Evolutionary conservation across 2,888 invertebrate species (phyloP).

Genomic region (Alviniconcha strummeri): DNA sequence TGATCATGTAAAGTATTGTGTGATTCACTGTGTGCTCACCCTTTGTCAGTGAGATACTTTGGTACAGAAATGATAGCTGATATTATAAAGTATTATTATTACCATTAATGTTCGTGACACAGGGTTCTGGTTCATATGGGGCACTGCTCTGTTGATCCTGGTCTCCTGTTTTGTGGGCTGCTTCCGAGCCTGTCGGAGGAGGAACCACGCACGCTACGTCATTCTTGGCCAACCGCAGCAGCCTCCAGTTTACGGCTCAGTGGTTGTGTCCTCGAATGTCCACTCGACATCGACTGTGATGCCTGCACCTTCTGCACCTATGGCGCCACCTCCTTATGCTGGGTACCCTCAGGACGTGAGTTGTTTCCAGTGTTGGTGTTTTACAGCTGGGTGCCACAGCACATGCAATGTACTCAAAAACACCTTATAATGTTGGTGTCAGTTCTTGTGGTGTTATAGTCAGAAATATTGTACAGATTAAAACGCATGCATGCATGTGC

Average conservation of each 20-base stretch:
- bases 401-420: too few species aligned
- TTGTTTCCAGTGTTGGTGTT: not conserved
- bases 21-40: too few species aligned
- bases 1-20: too few species aligned
- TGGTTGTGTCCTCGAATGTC: constrained; percentile 13
- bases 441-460: too few species aligned
- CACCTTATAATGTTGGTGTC: too few species aligned
- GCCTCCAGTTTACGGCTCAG: constrained; percentile 35
- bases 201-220: not conserved
- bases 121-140: constrained; percentile 62
- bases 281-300: not conserved
- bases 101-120: not conserved
- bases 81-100: not conserved
- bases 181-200: constrained; percentile 44
- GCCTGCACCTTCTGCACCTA: not conserved
- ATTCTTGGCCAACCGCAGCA: constrained; percentile 16
- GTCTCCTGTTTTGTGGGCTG: constrained; percentile 48
- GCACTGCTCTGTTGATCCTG: constrained; percentile 47
- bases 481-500: not conserved
- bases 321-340: constrained; percentile 24
- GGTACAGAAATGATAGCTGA: too few species aligned
- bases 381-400: too few species aligned
- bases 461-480: not conserved
- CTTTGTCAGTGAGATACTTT: too few species aligned
- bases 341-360: constrained; percentile 19